Evolutionary conservation across 2,888 invertebrate species (phyloP).

Genomic region (Amblyteles armatorius): DNA sequence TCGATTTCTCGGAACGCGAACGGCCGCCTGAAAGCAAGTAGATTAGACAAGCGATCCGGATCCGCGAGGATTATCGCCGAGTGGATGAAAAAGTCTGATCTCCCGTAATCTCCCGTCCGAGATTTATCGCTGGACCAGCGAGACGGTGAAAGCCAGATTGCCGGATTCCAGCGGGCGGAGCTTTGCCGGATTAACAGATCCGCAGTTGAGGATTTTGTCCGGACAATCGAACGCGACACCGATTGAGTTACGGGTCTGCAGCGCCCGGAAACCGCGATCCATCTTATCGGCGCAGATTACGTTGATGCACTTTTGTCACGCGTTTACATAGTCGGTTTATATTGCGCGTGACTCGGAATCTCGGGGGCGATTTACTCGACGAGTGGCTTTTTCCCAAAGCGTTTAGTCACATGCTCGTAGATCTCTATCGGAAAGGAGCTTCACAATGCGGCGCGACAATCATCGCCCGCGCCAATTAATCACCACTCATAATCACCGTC

Average conservation of each 20-base stretch:
- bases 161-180: not conserved
- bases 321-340: not conserved
- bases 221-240: constrained; percentile 22
- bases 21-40: not conserved
- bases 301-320: not conserved
- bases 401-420: constrained; percentile 45
- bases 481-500: constrained; percentile 49
- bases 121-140: constrained; percentile 50
- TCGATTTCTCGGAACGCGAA: not conserved
- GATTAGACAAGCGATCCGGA: constrained; percentile 15
- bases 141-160: constrained; percentile 8
- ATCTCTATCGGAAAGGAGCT: constrained; percentile 5
- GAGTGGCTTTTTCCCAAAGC: constrained; percentile 52
- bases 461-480: constrained; percentile 56
- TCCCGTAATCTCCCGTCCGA: constrained; percentile 16
- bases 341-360: not conserved
- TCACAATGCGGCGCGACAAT: constrained; percentile 41
- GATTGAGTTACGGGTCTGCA: constrained; percentile 7
- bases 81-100: constrained; percentile 19
- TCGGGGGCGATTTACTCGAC: constrained; percentile 29
- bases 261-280: constrained; percentile 2
- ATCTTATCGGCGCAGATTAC: not conserved
- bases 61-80: constrained; percentile 3
- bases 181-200: constrained; percentile 21
- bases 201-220: not conserved